Conservation (phyloP, 2,888 invertebrate species). For the Tetramorium bicarinatum region DNA sequence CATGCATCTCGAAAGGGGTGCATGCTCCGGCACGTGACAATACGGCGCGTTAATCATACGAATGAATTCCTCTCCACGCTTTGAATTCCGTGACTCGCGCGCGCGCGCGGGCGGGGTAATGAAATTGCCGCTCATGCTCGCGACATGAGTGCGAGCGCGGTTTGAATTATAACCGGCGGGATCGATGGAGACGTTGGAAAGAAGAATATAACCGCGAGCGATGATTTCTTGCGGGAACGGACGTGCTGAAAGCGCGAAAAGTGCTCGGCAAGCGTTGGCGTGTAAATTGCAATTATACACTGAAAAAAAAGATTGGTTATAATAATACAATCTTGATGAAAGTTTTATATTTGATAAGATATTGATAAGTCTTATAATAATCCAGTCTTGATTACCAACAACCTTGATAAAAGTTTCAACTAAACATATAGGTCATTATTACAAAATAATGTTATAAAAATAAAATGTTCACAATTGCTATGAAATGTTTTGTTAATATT, state of each 20-base stretch:
- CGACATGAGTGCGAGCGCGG: constrained; percentile 11
- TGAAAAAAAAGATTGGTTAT: no score
- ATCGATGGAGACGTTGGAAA: constrained; percentile 38
- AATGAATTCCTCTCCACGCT: constrained; percentile 58
- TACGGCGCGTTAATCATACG: constrained; percentile 59
- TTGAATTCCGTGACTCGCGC: constrained; percentile 41
- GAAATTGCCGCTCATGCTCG: constrained; percentile 50
- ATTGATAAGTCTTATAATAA: no score
- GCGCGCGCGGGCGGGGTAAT: constrained; percentile 37
- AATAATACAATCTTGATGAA: no score
- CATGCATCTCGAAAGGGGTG: constrained; percentile 43
- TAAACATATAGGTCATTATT: no score
- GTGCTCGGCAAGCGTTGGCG: not conserved
- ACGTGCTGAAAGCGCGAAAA: not conserved
- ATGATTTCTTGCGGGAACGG: not conserved
- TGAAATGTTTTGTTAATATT: no score
- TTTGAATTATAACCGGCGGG: constrained; percentile 48
- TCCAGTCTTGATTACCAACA: no score
- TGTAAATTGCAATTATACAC: not conserved
- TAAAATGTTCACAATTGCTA: no score
- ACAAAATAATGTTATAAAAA: no score
- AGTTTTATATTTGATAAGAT: no score
- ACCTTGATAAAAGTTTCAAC: no score
- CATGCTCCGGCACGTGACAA: constrained; percentile 52
- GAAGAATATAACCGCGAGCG: not conserved